These are phyloP conservation scores for Amphiprion percula DNA, from an alignment of 2,113 vertebrate genomes.

Conservation along the genomic window DNA sequence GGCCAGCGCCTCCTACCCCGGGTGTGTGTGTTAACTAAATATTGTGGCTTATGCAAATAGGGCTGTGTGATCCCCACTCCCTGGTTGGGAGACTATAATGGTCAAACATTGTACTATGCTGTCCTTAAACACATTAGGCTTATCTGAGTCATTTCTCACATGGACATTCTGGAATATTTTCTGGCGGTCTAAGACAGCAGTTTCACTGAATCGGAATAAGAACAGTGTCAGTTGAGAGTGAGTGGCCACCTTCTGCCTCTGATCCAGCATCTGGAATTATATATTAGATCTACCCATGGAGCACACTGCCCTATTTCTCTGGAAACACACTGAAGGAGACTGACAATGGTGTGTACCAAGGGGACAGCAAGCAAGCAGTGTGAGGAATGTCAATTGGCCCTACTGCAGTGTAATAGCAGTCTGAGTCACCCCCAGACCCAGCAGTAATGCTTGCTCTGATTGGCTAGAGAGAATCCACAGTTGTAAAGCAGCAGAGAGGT, in stretches of 20 bases:
- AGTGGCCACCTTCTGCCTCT: constrained; percentile 21
- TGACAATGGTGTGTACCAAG: constrained; percentile 46
- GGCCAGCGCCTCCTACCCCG: no score
- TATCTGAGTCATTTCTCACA: neutral
- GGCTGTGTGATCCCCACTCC: no score
- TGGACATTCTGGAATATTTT: neutral
- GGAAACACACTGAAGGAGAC: constrained; percentile 64
- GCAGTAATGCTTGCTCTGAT: constrained; percentile 40
- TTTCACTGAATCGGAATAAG: neutral
- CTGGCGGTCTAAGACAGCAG: neutral
- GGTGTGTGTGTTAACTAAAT: neutral
- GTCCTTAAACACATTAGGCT: neutral
- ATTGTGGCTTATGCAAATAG: no score
- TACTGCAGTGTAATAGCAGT: constrained; percentile 57
- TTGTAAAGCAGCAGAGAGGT: constrained; percentile 35
- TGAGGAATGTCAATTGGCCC: constrained; percentile 70
- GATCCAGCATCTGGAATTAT: constrained; percentile 6
- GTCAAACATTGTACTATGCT: neutral
- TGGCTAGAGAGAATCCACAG: constrained; percentile 29
- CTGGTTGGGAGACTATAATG: no score
- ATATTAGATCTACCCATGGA: constrained; percentile 27
- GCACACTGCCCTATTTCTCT: constrained; percentile 34
- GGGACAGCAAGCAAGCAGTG: constrained; percentile 47
- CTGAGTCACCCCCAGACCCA: constrained; percentile 55
- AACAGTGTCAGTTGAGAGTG: neutral